phyloP scores from a whole-genome alignment of 1,140 invertebrate genomes.

The Idris sp. region DNA sequence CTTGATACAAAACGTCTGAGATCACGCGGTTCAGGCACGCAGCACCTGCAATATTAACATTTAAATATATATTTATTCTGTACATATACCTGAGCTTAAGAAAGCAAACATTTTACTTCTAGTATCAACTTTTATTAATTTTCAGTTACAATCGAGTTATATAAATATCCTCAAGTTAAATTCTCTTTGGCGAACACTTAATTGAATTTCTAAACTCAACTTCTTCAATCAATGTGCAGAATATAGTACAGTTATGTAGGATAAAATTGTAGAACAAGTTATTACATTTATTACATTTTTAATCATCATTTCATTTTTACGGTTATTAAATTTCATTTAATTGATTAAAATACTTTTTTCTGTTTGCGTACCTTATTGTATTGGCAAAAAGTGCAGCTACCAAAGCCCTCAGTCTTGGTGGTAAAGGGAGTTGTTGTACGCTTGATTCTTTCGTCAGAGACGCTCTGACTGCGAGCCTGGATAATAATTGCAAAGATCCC shows the following conservation, averaged over 20 bases:
- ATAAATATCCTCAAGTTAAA: too few species aligned
- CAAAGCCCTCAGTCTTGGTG: conserved; percentile 88
- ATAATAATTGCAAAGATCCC: conserved; percentile 92
- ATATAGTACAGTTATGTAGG: too few species aligned
- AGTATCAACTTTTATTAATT: too few species aligned
- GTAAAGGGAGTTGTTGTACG: conserved; percentile 86
- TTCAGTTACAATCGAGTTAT: too few species aligned
- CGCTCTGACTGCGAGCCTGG: conserved; percentile 84
- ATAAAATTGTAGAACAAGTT: too few species aligned
- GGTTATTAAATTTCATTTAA: background rate
- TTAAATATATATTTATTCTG: background rate
- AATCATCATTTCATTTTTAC: too few species aligned
- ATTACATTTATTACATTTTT: too few species aligned
- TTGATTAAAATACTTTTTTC: background rate
- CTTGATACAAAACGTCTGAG: conserved; percentile 95
- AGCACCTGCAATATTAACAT: conserved; percentile 83
- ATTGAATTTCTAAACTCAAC: conserved; percentile 12
- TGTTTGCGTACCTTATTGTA: conserved; percentile 85
- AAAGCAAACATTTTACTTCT: too few species aligned
- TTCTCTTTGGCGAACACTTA: background rate
- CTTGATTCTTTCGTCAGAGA: conserved; percentile 80
- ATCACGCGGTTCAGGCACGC: conserved; percentile 92
- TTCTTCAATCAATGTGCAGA: conserved; percentile 1
- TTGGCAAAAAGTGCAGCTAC: conserved; percentile 94
- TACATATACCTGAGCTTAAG: too few species aligned